Evolutionary conservation across 2,888 invertebrate species (phyloP).

Genomic region (Dimorphilus gyrociliatus): DNA sequence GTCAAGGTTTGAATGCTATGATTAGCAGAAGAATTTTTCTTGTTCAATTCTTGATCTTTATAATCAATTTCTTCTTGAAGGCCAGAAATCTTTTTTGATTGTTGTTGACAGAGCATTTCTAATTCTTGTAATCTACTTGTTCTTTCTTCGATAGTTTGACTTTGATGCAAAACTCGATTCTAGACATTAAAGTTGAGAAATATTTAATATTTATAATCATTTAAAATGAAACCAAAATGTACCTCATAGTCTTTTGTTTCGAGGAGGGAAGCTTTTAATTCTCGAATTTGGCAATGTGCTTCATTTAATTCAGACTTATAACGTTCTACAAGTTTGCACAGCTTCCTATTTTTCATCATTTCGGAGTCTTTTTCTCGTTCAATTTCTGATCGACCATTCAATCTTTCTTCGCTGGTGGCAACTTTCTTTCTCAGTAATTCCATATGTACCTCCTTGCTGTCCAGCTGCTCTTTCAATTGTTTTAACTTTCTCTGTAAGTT

Average conservation of each 20-base stretch:
- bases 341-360: slow-evolving; percentile 41
- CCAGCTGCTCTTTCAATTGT: slow-evolving; percentile 70
- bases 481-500: slow-evolving; percentile 65
- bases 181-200: slow-evolving; percentile 3
- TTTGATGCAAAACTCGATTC: slow-evolving; percentile 20
- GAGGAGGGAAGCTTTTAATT: slow-evolving; percentile 51
- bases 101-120: slow-evolving; percentile 29
- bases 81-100: slow-evolving; percentile 28
- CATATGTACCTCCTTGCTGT: slow-evolving; percentile 74
- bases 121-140: slow-evolving; percentile 28
- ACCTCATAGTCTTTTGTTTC: too few species aligned
- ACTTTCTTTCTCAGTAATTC: slow-evolving; percentile 68
- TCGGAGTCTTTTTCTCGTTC: slow-evolving; percentile 28
- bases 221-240: not conserved
- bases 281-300: slow-evolving; percentile 60
- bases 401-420: slow-evolving; percentile 21
- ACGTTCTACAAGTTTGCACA: slow-evolving; percentile 65
- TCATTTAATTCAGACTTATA: slow-evolving; percentile 61
- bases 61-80: slow-evolving; percentile 23
- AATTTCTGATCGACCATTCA: slow-evolving; percentile 23
- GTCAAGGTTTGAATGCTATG: slow-evolving; percentile 34
- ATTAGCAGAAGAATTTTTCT: slow-evolving; percentile 22
- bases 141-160: slow-evolving; percentile 26
- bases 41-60: slow-evolving; percentile 12
- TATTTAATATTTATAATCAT: slow-evolving; percentile 4